Evolutionary conservation across 1,140 invertebrate species (phyloP), one percentile per base, ranked within the genome.

Genomic region (Drosophila fuyamai): DNA sequence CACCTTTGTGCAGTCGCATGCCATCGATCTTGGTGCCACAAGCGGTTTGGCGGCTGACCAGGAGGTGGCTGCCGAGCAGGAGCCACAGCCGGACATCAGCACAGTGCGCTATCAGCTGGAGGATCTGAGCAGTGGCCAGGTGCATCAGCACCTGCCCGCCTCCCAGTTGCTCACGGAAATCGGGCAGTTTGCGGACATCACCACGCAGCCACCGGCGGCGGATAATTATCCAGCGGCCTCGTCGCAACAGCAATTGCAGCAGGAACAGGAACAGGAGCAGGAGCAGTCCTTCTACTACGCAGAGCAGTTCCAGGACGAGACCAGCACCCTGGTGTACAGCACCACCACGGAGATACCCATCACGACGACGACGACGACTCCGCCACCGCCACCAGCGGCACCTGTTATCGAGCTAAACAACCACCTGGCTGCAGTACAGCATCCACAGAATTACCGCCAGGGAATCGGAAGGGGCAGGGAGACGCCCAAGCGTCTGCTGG

Each of bases 1-100:
- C 13, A 94, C 94, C 43, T 92, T 94, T 51, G 93, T 95, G 48
- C 94, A 95, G 72, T 95, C 95, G 36, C 95, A 95, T 58, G 76
- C 95, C 29, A 93, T 95, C 40, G 95, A 95, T 67, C 36, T 92
- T 14, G 83, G 76, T 32, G 23, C 23, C 0, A 8, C 36, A 5
- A 47, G 43, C 0, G 59, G 55, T 5, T 2, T n/a, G 60, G 73
- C 18, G 61, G 43, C 29, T 66, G 63, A 14, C 9, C 44, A 29
- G 29, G 27, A 51, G n/a, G n/a, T 35, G n/a, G n/a, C n/a, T 2
- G 1, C 12, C 35, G 53, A 53, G 18, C 16, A 35, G 53, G 41
- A 57, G 18, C 27, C 35, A 10, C 47, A 40, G 14, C 38, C 35
- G 56, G 62, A 81, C 13, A 84, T 84, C 1, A 86, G 83, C 23